phyloP scores from a whole-genome alignment of 2,888 invertebrate species.

The Cancer borealis region DNA sequence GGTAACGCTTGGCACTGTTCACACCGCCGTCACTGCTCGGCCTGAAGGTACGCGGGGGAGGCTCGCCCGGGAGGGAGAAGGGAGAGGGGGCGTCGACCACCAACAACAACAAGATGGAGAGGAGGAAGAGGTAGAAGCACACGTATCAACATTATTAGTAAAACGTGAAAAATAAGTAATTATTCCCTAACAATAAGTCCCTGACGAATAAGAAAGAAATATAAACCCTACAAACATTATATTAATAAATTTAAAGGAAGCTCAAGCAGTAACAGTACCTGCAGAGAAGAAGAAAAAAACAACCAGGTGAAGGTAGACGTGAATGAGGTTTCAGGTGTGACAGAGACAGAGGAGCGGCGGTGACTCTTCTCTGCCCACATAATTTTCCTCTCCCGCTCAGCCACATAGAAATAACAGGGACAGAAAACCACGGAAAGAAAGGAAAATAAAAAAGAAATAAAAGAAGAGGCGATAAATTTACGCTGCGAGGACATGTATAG shows the following conservation, averaged over 20 bases:
- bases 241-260: neutral
- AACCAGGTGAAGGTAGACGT: neutral
- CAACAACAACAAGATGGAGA: neutral
- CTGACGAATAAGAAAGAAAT: neutral
- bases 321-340: neutral
- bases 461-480: neutral
- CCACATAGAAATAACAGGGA: neutral
- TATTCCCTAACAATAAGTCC: neutral
- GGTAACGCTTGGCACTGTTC: conserved; percentile 69
- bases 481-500: neutral
- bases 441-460: neutral
- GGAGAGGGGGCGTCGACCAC: neutral
- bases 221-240: neutral
- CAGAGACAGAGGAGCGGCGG: neutral
- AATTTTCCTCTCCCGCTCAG: neutral
- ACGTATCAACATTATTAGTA: neutral
- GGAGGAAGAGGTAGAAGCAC: neutral
- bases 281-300: neutral
- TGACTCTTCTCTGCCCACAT: neutral
- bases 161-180: neutral
- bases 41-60: conserved; percentile 57
- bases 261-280: neutral
- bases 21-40: conserved; percentile 64
- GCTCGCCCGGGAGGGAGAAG: neutral
- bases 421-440: neutral